These are phyloP conservation scores for Ivindomyrus marchei DNA, from an alignment of 2,113 vertebrate species.

Conservation along the genomic window DNA sequence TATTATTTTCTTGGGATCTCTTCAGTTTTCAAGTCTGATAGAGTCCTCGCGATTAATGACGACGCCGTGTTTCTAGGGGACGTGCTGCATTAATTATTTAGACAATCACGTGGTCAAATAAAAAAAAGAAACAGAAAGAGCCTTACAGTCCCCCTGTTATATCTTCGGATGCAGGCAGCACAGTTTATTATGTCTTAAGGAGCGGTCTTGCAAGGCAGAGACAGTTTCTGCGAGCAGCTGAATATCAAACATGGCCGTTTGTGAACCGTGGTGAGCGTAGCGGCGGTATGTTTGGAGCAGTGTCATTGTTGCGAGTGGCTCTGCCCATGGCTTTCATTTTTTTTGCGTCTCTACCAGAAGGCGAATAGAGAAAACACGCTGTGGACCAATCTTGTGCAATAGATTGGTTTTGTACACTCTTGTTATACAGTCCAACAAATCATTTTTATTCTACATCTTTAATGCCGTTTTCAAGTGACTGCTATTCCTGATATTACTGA, in stretches of 20 bases:
- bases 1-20: slow-evolving; percentile 99
- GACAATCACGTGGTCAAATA: slow-evolving; percentile 98
- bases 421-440: slow-evolving; percentile 9
- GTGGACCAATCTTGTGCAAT: slow-evolving; percentile 46
- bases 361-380: slow-evolving; percentile 53
- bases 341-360: slow-evolving; percentile 52
- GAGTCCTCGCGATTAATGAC: slow-evolving; percentile 99
- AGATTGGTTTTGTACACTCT: slow-evolving; percentile 22
- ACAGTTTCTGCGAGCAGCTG: slow-evolving; percentile 61
- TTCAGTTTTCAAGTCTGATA: slow-evolving; percentile 99
- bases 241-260: slow-evolving; percentile 75
- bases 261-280: slow-evolving; percentile 47
- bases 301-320: slow-evolving; percentile 68
- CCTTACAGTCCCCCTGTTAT: slow-evolving; percentile 86
- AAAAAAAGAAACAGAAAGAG: slow-evolving; percentile 71
- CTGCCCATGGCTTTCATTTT: slow-evolving; percentile 66
- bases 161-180: slow-evolving; percentile 65
- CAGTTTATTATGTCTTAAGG: slow-evolving; percentile 65
- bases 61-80: slow-evolving; percentile 99
- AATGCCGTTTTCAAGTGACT: neutral
- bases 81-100: slow-evolving; percentile 99
- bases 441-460: neutral
- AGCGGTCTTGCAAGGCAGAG: slow-evolving; percentile 56
- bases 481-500: neutral
- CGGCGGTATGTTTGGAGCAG: slow-evolving; percentile 56